Evolutionary conservation across 2,888 invertebrate genomes (phyloP).

Genomic region (Lithophane ornitopus): DNA sequence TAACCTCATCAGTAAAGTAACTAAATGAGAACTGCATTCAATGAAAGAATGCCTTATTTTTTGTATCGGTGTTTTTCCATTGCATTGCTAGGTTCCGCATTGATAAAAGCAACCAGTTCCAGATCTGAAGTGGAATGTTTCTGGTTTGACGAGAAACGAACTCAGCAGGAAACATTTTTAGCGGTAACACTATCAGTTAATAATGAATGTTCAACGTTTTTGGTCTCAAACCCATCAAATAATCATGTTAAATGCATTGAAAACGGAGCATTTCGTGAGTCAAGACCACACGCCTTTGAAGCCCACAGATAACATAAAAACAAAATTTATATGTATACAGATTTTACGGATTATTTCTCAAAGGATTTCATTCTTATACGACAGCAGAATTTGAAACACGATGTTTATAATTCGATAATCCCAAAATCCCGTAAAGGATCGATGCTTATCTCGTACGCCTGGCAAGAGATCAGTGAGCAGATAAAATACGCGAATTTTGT

Average conservation of each 20-base stretch:
- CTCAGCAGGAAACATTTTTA: constrained; percentile 3
- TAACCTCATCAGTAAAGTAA: constrained; percentile 4
- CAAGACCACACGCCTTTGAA: constrained; percentile 28
- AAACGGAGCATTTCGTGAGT: constrained; percentile 13
- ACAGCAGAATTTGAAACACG: constrained; percentile 47
- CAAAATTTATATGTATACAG: constrained; percentile 35
- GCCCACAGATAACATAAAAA: constrained; percentile 52
- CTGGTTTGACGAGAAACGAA: constrained; percentile 27
- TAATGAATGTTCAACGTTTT: not conserved
- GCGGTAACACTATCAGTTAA: not conserved
- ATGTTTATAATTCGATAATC: constrained; percentile 50
- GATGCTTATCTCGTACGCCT: constrained; percentile 46
- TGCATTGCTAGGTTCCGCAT: constrained; percentile 39
- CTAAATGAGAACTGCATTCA: constrained; percentile 24
- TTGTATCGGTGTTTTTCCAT: constrained; percentile 21
- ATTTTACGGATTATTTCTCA: constrained; percentile 41
- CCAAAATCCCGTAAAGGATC: constrained; percentile 40
- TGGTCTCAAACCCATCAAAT: constrained; percentile 6
- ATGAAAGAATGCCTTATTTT: constrained; percentile 17
- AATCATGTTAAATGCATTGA: not conserved
- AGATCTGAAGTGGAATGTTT: constrained; percentile 30
- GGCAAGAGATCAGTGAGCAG: constrained; percentile 46
- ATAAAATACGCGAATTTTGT: constrained; percentile 39
- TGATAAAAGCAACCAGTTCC: constrained; percentile 35
- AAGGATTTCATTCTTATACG: constrained; percentile 39